Evolutionary conservation across 2,888 invertebrate species (phyloP).

Genomic region (Sarcophaga subvicina): DNA sequence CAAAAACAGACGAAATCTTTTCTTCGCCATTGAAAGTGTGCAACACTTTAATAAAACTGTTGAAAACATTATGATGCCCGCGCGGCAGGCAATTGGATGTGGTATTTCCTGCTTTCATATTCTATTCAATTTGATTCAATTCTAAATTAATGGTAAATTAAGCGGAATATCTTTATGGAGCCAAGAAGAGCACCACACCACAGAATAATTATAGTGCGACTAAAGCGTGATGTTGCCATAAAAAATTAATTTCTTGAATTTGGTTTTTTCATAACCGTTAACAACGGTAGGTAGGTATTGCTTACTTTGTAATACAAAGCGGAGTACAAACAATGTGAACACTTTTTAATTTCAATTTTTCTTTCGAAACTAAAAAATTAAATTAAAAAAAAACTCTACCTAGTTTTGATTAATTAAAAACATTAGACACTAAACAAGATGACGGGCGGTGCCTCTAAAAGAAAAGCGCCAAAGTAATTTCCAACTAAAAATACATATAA

Average conservation of each 20-base stretch:
- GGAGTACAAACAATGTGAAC: no score
- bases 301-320: no score
- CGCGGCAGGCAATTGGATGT: slow-evolving; percentile 20
- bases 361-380: no score
- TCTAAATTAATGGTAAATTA: slow-evolving; percentile 48
- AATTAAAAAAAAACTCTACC: no score
- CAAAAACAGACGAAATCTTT: slow-evolving; percentile 21
- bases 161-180: slow-evolving; percentile 36
- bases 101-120: neutral
- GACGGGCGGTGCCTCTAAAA: no score
- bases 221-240: slow-evolving; percentile 19
- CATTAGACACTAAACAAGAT: no score
- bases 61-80: slow-evolving; percentile 29
- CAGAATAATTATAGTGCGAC: slow-evolving; percentile 7
- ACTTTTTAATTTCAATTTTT: no score
- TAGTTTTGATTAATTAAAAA: no score
- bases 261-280: no score
- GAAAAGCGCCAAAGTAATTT: no score
- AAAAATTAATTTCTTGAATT: slow-evolving; percentile 5
- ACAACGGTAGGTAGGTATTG: no score
- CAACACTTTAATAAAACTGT: slow-evolving; percentile 25
- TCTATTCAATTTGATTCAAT: neutral
- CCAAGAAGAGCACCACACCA: neutral
- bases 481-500: no score
- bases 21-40: slow-evolving; percentile 7